phyloP scores from a whole-genome alignment of 2,888 invertebrate species.

The Aleiodes testaceus region DNA sequence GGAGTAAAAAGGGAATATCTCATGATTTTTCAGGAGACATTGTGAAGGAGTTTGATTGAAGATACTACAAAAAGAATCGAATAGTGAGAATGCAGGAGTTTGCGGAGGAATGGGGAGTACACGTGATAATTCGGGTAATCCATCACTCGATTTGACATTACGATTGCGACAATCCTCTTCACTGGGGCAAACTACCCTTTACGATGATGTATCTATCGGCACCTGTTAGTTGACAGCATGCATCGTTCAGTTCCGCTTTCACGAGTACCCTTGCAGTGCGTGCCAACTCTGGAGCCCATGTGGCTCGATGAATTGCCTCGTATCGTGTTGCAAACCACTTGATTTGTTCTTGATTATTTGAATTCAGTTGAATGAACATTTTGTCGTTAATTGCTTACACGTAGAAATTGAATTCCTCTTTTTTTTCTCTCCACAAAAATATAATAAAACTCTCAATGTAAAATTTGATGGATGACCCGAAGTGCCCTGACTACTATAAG shows the following conservation, averaged over 20 bases:
- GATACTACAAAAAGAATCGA: conserved; percentile 9
- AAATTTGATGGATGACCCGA: neutral
- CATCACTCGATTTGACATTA: conserved; percentile 60
- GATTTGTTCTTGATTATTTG: neutral
- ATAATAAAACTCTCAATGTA: neutral
- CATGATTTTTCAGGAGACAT: conserved; percentile 6
- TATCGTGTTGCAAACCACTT: conserved; percentile 9
- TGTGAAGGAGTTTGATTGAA: conserved; percentile 6
- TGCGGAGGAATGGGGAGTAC: conserved; percentile 42
- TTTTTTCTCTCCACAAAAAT: no score
- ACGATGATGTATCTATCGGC: conserved; percentile 66
- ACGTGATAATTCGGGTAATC: conserved; percentile 63
- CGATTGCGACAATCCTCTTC: conserved; percentile 45
- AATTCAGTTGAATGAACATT: no score
- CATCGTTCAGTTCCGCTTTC: conserved; percentile 53
- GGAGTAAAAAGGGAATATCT: neutral
- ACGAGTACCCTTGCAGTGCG: conserved; percentile 22
- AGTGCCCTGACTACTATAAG: neutral
- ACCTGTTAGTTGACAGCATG: conserved; percentile 65
- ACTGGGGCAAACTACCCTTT: conserved; percentile 59
- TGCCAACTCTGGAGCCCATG: neutral
- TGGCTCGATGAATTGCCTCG: conserved; percentile 14
- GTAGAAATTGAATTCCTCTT: no score
- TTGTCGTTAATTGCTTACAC: no score
- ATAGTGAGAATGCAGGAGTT: conserved; percentile 20